Base-by-base conservation (phyloP, 2,888 invertebrate genomes). In the Drosophila mayaguana region DNA sequence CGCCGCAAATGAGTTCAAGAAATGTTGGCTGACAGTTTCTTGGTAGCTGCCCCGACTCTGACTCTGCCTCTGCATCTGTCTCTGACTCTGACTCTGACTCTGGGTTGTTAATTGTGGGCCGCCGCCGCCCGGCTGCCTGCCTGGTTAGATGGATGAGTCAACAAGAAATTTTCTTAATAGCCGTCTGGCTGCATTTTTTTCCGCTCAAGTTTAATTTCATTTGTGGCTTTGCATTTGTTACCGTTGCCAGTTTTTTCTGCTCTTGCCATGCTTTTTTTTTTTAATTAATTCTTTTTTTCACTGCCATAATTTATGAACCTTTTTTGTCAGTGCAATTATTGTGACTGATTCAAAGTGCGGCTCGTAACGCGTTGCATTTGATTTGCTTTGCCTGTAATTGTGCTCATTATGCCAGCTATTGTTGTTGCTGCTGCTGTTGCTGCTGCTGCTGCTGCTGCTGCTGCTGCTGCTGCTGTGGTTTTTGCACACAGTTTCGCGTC, bases 151-250 rank as follows among this genome's bases (percentile, higher is more conserved):
- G 76, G 85, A 86, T 86, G 85, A 86, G 86, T 86, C 85, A 86
- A 86, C 88, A 88, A 86, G 84, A 88, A 86, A 75, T 83, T 81
- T 72, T 85, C 86, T 86, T 85, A 84, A 87, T 84, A 84, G 88
- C 78, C 40, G 69, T 57, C 72, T 72, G 77, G 53, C 70, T 77
- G 75, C 80, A 68, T 60, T 70, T 78, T 71, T 65, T 63, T 78
- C 63, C 28, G 48, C 38, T 60, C 38, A 38, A 59, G 53, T 53
- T 43, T 59, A 50, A 50, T 66, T 57, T 53, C 55, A 72, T 71
- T 53, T 45, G 42, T 40, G 50, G 63, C 56, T 28, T 28, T 63
- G 68, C 63, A 66, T 75, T 73, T 81, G 80, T 83, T 85, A 83
- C 82, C 78, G 83, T 88, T 78, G 86, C 73, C 72, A 69, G 73